Evolutionary conservation across 1,140 invertebrate species (phyloP), one percentile per base, ranked within the genome.

Genomic region (Drosophila santomea): DNA sequence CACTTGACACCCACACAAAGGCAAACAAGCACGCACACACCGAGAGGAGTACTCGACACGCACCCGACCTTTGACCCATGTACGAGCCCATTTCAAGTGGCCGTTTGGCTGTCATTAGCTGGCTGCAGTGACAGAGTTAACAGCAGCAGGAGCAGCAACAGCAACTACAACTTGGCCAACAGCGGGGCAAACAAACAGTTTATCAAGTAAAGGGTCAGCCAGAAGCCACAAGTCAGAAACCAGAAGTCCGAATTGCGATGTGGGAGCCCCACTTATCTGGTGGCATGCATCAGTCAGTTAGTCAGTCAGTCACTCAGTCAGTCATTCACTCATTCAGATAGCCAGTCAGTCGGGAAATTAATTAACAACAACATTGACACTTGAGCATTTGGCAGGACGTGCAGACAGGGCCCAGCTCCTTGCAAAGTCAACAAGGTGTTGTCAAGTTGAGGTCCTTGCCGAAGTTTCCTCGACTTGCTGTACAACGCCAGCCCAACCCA

Each of bases 311-410:
- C 78, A 64, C 43, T 74, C 79, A 79, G 75, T 23, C 32, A 47
- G 44, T 82, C 78, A 88, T 72, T 77, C 60, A 47, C 8, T 17
- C 43, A 45, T 17, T 23, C 15, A 66, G 64, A 74, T 76, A 73
- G 75, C 32, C 44, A 59, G 44, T 51, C 58, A 41, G 58, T 43
- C 62, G 67, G 84, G 73, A 83, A 88, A 88, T 88, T 88, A 88
- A 88, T 88, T 88, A 88, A 88, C 84, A 88, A 80, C 80, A 88
- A 84, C 84, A 88, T 88, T 88, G 84, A 89, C 84, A 88, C 84
- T 89, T 80, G 84, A 88, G 78, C 76, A 80, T 84, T 88, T 80
- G 77, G 80, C 84, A 82, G 78, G 75, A 82, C 72, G 73, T 76
- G 72, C 75, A 58, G 83, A 73, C 75, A 74, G 72, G 17, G 23